phyloP scores from a whole-genome alignment of 1,140 invertebrate genomes.

The Camponotus pennsylvanicus region DNA sequence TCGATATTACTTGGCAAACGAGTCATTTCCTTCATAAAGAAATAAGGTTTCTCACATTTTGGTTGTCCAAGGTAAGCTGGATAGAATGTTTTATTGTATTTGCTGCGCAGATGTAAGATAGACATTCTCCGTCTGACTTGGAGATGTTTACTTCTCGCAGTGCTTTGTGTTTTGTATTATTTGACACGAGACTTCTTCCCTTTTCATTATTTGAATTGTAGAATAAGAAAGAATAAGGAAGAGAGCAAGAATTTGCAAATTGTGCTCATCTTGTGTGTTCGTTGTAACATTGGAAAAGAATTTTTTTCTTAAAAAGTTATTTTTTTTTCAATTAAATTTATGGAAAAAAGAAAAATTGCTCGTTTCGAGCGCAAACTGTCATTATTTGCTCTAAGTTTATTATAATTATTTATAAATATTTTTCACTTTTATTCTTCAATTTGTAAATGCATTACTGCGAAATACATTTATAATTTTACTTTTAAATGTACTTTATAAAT shows the following conservation, averaged over 20 bases:
- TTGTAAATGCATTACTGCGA: not conserved
- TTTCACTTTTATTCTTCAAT: not conserved
- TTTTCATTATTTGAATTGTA: not conserved
- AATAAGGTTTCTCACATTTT: not conserved
- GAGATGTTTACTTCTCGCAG: constrained; percentile 4
- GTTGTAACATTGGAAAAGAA: too few species aligned
- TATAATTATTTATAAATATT: not conserved
- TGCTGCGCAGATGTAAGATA: not conserved
- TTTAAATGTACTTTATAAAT: not conserved
- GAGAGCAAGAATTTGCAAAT: not conserved
- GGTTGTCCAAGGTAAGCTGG: not conserved
- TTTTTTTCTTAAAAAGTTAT: not conserved
- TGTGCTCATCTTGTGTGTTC: not conserved
- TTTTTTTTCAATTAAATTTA: not conserved
- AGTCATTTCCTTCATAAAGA: not conserved
- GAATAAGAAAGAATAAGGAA: not conserved
- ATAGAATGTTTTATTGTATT: not conserved
- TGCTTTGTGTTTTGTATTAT: not conserved
- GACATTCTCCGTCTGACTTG: not conserved
- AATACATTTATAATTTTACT: not conserved
- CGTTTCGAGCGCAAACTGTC: not conserved
- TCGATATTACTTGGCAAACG: not conserved
- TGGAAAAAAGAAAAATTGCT: not conserved
- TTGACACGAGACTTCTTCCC: not conserved
- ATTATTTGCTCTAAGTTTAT: not conserved